Evolutionary conservation across 53 echinoderm and acorn worm genomes (phyloP).

Genomic region (Antedon mediterranea): DNA sequence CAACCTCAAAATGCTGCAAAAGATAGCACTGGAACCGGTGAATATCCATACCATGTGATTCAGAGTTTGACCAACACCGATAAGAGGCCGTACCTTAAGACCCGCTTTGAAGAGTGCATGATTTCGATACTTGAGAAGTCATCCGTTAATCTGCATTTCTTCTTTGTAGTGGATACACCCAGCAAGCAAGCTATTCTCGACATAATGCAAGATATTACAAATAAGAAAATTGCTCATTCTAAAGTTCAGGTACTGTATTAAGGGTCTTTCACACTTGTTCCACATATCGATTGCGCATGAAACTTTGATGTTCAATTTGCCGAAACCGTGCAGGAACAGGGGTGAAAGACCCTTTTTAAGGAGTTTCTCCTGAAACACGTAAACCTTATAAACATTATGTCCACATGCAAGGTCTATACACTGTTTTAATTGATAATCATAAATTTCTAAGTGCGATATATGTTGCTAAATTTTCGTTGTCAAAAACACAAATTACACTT

Average conservation of each 20-base stretch:
- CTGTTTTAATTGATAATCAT: too few species aligned
- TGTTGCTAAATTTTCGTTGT: too few species aligned
- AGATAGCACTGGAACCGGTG: not conserved
- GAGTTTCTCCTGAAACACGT: too few species aligned
- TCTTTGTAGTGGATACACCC: conserved; percentile 70
- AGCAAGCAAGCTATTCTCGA: conserved; percentile 40
- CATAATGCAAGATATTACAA: conserved; percentile 57
- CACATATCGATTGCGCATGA: too few species aligned
- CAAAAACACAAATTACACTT: too few species aligned
- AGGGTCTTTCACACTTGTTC: too few species aligned
- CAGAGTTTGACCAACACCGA: conserved; percentile 73
- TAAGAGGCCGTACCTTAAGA: conserved; percentile 53
- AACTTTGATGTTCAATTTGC: too few species aligned
- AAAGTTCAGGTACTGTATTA: conserved; percentile 95
- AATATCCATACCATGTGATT: conserved; percentile 53
- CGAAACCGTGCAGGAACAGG: too few species aligned
- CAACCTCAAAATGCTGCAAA: not conserved
- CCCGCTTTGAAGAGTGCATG: conserved; percentile 52
- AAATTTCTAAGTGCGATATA: too few species aligned
- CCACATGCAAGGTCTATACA: too few species aligned
- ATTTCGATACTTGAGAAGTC: conserved; percentile 61
- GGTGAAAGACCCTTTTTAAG: too few species aligned
- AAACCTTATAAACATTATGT: too few species aligned
- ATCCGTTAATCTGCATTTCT: conserved; percentile 70
- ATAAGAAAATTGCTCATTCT: conserved; percentile 45